phyloP scores from a whole-genome alignment of 2,113 vertebrate species.

The Martes martes region DNA sequence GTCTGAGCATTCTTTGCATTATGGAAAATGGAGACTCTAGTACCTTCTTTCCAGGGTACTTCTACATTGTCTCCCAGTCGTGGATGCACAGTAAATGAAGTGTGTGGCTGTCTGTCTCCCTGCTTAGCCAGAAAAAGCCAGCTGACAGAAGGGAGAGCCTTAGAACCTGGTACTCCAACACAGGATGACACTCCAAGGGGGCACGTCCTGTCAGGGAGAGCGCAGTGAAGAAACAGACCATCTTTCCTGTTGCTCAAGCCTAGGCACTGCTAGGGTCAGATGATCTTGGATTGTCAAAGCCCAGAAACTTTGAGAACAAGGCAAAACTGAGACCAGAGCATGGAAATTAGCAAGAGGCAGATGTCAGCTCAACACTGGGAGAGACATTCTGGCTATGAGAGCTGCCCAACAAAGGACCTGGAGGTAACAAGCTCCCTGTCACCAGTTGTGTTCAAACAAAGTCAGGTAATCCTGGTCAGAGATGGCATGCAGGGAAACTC shows the following conservation, averaged over 20 bases:
- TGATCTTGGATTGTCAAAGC: background rate
- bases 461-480: slow-evolving; percentile 36
- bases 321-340: background rate
- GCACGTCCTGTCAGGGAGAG: fast-evolving
- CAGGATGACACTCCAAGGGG: fast-evolving
- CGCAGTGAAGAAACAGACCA: background rate
- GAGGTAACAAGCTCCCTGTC: slow-evolving; percentile 4
- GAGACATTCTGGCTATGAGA: background rate
- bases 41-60: background rate
- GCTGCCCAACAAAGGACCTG: background rate
- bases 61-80: fast-evolving
- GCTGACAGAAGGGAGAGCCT: background rate
- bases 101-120: fast-evolving
- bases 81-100: background rate
- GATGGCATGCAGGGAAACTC: background rate
- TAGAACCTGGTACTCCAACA: too few species aligned
- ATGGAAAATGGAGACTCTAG: background rate
- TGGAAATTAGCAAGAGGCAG: background rate
- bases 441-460: slow-evolving; percentile 35
- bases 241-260: background rate
- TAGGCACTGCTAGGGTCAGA: background rate
- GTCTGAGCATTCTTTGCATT: background rate
- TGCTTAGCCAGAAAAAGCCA: background rate
- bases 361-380: background rate
- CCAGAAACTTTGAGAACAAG: background rate